Conservation (phyloP, 2,888 invertebrate genomes). For the Azorinus chamasolen region DNA sequence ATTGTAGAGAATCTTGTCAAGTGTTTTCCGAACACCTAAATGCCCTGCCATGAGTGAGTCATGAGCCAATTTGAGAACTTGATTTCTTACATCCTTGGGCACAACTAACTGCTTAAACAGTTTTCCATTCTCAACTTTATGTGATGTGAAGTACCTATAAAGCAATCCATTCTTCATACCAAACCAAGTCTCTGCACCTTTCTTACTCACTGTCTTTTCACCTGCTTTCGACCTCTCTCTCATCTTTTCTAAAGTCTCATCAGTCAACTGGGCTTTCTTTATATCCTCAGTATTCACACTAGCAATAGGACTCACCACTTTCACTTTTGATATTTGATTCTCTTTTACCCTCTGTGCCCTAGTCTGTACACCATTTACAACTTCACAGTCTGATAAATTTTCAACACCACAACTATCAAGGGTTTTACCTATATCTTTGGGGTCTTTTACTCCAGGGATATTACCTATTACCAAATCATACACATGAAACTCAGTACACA, state of each 20-base stretch:
- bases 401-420: too few relatives aligned
- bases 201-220: neutral
- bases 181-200: neutral
- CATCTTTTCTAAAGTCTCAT: neutral
- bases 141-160: slow-evolving; percentile 13
- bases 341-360: too few relatives aligned
- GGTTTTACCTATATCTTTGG: neutral
- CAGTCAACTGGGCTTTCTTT: neutral
- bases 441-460: neutral
- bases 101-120: slow-evolving; percentile 46
- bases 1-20: slow-evolving; percentile 22
- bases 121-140: slow-evolving; percentile 15
- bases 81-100: slow-evolving; percentile 11
- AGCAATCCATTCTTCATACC: slow-evolving; percentile 10
- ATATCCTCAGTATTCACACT: neutral
- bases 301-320: neutral
- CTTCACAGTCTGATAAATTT: too few relatives aligned
- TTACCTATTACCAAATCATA: slow-evolving; percentile 11
- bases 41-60: slow-evolving; percentile 52
- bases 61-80: slow-evolving; percentile 43
- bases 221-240: neutral
- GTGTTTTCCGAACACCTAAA: slow-evolving; percentile 29
- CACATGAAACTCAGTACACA: too few relatives aligned
- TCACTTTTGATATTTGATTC: neutral
- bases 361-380: too few relatives aligned